Base-by-base conservation (phyloP, 2,113 vertebrate species). In the Leptobrachium leishanense region DNA sequence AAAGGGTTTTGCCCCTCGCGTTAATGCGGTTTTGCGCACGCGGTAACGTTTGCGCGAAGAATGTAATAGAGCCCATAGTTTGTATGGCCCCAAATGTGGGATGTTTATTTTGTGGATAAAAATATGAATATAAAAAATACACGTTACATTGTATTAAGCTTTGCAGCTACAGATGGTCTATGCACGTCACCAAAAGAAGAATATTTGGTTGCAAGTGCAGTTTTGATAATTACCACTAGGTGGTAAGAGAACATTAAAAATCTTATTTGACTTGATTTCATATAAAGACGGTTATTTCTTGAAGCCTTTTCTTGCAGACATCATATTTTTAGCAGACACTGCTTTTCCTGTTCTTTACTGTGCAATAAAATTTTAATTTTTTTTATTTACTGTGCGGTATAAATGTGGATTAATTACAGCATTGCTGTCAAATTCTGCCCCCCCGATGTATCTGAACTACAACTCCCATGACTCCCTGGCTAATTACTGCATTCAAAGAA, bases 191-290 rank as follows among this genome's bases (percentile, higher is more conserved):
- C 20, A 31, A 31, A 31, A 31, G 20, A 31, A 31, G 20, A 31
- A 31, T 0, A 31, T 31, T 31, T 31, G 20, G 1, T 31, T 31
- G 20, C 20, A 31, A 31, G 9, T 70, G 67, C 43, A 78, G 43
- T 63, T 44, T 55, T 53, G 20, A 31, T 5, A 41, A 43, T 2
- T 2, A 10, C 8, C 76, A 79, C 59, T n/a, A 41, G 76, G 76
- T 69, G 76, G 76, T n/a, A 68, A 65, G 20, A 79, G 76, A 72
- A 68, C 44, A 54, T 69, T 77, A 9, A 20, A 50, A 43, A 63
- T 63, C 31, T 43, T 41, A n/a, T n/a, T n/a, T n/a, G 10, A 62
- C 15, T 62, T 54, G 11, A 54, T n/a, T 62, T 15, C 57, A 12
- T 62, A 5, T 62, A 13, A 12, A 62, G 57, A 62, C 8, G 8